Evolutionary conservation across 2,888 invertebrate genomes (phyloP).

Genomic region (Strigamia transsilvanica): DNA sequence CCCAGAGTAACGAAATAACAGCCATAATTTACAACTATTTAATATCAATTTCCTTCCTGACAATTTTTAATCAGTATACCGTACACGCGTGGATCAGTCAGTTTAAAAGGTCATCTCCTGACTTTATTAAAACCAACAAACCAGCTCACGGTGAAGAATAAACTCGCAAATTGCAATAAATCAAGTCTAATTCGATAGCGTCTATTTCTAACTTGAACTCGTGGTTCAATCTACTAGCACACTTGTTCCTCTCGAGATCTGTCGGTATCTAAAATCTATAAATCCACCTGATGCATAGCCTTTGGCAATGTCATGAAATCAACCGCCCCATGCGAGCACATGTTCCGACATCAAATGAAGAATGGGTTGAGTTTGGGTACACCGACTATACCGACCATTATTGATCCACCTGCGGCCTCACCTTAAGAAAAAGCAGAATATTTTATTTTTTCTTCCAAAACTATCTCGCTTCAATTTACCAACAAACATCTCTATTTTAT

Average conservation of each 20-base stretch:
- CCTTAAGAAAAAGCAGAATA: background rate
- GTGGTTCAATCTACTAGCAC: background rate
- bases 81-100: background rate
- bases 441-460: too few relatives aligned
- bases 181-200: background rate
- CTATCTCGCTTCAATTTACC: background rate
- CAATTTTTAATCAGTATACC: background rate
- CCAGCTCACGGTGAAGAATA: background rate
- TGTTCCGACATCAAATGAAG: background rate
- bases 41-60: background rate
- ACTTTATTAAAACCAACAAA: background rate
- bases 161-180: background rate
- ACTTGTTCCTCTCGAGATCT: constrained; percentile 20
- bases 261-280: constrained; percentile 20
- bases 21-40: background rate
- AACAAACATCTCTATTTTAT: background rate
- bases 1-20: constrained; percentile 1
- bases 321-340: background rate
- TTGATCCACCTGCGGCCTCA: background rate
- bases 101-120: background rate
- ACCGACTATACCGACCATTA: too few relatives aligned
- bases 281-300: constrained; percentile 26
- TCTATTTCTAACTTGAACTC: constrained; percentile 6
- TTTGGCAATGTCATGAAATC: constrained; percentile 15
- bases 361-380: too few relatives aligned